phyloP scores from a whole-genome alignment of 2,888 invertebrate genomes.

The Cataglyphis altisquamis region DNA sequence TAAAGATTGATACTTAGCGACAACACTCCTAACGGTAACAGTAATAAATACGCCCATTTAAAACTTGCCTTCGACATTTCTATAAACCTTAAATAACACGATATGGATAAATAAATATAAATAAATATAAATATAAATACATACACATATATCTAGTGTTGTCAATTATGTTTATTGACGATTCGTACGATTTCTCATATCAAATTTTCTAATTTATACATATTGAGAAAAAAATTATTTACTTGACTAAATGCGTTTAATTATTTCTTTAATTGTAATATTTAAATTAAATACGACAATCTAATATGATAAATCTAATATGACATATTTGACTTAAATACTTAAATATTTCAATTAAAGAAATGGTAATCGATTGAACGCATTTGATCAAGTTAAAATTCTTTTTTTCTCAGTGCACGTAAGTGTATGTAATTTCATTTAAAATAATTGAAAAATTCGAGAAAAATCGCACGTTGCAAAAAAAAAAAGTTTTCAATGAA shows the following conservation, averaged over 20 bases:
- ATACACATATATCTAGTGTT: background rate
- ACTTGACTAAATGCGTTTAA: no score
- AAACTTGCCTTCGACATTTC: background rate
- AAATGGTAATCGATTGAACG: no score
- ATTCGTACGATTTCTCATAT: background rate
- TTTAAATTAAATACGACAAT: no score
- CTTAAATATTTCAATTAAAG: no score
- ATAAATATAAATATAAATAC: background rate
- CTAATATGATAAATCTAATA: no score
- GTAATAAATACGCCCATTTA: background rate
- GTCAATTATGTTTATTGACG: background rate
- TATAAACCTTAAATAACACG: constrained; percentile 12
- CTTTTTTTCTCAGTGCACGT: no score
- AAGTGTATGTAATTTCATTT: background rate
- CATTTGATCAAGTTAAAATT: no score
- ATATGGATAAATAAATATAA: background rate
- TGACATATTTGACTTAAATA: no score
- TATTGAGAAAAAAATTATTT: no score
- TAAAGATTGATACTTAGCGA: constrained; percentile 46
- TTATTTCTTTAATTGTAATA: no score
- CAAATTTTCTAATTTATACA: background rate
- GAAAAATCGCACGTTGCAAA: background rate
- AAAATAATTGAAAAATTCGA: background rate
- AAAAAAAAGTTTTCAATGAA: background rate
- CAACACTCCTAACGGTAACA: constrained; percentile 17